phyloP scores from a whole-genome alignment of 1,140 invertebrate genomes.

The Lepidotrigona ventralis region DNA sequence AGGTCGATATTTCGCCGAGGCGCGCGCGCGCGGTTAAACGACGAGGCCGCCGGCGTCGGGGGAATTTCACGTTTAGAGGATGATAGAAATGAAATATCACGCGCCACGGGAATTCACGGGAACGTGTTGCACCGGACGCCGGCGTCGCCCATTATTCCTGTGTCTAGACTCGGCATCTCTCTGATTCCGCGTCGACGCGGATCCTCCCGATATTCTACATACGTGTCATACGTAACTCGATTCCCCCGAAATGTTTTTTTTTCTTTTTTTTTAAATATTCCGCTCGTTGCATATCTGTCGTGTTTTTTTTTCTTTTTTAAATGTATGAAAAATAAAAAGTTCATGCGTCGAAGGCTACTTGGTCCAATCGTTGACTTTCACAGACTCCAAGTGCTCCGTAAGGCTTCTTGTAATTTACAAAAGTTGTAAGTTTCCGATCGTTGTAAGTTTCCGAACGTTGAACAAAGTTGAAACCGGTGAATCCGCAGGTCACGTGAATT shows the following conservation, averaged over 20 bases:
- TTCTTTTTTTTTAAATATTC: neutral
- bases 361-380: no score
- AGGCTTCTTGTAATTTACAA: no score
- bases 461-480: constrained; percentile 28
- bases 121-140: neutral
- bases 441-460: constrained; percentile 11
- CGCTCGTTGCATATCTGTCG: neutral
- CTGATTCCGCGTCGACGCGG: neutral
- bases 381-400: no score
- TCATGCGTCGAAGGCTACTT: no score
- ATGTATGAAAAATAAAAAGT: neutral
- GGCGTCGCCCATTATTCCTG: neutral
- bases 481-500: constrained; percentile 49
- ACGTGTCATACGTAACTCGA: neutral
- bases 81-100: neutral
- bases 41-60: neutral
- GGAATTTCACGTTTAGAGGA: constrained; percentile 30
- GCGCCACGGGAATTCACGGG: neutral
- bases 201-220: neutral
- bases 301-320: neutral
- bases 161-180: neutral
- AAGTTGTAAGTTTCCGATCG: no score
- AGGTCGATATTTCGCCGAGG: constrained; percentile 31
- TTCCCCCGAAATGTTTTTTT: neutral
- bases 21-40: constrained; percentile 33